Conservation (phyloP, 2,888 invertebrate genomes). For the Hydriomena furcata region DNA sequence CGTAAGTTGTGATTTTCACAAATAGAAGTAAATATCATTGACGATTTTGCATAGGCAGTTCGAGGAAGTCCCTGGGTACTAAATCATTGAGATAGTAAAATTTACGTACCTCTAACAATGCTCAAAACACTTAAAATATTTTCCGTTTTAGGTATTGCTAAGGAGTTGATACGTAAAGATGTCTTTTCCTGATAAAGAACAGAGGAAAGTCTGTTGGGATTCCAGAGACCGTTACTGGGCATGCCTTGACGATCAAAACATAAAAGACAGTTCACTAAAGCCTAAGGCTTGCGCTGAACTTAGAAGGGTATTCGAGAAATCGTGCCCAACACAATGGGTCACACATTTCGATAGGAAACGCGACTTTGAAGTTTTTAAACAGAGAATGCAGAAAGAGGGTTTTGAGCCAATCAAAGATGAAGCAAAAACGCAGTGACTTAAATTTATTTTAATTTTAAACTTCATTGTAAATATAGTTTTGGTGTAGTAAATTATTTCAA, state of each 20-base stretch:
- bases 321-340: slow-evolving; percentile 94
- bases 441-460: slow-evolving; percentile 42
- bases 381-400: slow-evolving; percentile 92
- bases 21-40: slow-evolving; percentile 8
- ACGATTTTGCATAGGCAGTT: slow-evolving; percentile 18
- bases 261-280: slow-evolving; percentile 82
- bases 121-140: slow-evolving; percentile 28
- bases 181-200: slow-evolving; percentile 92
- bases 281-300: slow-evolving; percentile 86
- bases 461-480: slow-evolving; percentile 67
- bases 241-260: slow-evolving; percentile 89
- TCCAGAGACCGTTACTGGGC: slow-evolving; percentile 95
- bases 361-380: slow-evolving; percentile 94
- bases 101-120: neutral
- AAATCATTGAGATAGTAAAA: slow-evolving; percentile 1
- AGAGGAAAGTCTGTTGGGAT: slow-evolving; percentile 92
- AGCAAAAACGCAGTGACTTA: slow-evolving; percentile 47
- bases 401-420: slow-evolving; percentile 88
- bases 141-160: slow-evolving; percentile 66
- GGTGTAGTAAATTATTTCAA: slow-evolving; percentile 70
- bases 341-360: slow-evolving; percentile 96
- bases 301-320: slow-evolving; percentile 89
- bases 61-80: slow-evolving; percentile 18
- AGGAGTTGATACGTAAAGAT: slow-evolving; percentile 69
- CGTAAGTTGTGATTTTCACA: slow-evolving; percentile 20